These are phyloP conservation scores for Carcharodon carcharias DNA, from an alignment of 2,797 vertebrate species.

Conservation along the genomic window DNA sequence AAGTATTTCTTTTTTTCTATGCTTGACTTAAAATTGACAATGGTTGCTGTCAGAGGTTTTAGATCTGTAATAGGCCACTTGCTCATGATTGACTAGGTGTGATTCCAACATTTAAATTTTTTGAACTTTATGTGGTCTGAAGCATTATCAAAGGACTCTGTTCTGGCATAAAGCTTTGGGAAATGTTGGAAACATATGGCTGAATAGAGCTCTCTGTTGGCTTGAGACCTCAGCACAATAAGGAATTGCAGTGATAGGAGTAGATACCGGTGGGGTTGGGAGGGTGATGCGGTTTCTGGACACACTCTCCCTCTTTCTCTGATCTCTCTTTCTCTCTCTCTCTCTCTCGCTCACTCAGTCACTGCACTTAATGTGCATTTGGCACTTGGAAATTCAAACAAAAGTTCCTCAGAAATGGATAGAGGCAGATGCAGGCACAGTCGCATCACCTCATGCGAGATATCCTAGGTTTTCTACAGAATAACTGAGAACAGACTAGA, in stretches of 20 bases:
- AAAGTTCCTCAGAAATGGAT: background rate
- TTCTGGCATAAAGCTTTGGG: background rate
- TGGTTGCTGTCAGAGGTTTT: background rate
- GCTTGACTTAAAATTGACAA: background rate
- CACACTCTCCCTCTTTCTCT: background rate
- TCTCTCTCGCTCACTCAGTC: background rate
- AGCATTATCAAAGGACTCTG: background rate
- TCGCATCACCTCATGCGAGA: background rate
- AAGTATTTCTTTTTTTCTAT: background rate
- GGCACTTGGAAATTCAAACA: background rate
- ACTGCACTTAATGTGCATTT: background rate
- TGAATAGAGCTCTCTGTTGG: background rate
- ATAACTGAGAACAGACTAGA: background rate
- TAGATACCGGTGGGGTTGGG: no score
- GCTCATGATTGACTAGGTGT: background rate
- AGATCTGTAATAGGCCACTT: background rate
- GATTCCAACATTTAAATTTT: background rate
- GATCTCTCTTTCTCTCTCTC: background rate
- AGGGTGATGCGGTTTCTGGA: background rate
- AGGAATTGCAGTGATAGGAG: background rate
- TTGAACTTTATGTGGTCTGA: background rate
- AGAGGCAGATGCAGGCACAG: slow-evolving; percentile 21
- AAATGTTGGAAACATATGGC: background rate
- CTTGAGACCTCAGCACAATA: background rate
- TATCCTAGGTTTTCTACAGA: slow-evolving; percentile 19